Evolutionary conservation across 2,888 invertebrate genomes (phyloP).

Genomic region (Xylota segnis): DNA sequence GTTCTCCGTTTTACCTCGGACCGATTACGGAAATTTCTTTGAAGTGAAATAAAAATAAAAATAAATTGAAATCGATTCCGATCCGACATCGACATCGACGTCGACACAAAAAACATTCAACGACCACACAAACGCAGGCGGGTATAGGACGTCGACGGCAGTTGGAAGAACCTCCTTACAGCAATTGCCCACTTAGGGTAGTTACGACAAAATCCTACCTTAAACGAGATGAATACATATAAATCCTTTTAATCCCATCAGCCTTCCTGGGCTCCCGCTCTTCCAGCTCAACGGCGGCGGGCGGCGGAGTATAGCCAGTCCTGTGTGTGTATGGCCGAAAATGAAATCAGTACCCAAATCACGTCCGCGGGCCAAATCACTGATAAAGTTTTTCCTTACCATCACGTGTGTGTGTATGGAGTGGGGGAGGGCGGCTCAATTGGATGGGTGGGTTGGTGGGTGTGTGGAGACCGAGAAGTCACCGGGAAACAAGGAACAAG

Average conservation of each 20-base stretch:
- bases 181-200: slow-evolving; percentile 74
- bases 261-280: slow-evolving; percentile 8
- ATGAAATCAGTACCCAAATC: slow-evolving; percentile 71
- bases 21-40: slow-evolving; percentile 61
- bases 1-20: slow-evolving; percentile 15
- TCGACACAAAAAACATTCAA: slow-evolving; percentile 13
- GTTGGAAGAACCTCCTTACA: slow-evolving; percentile 48
- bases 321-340: slow-evolving; percentile 38
- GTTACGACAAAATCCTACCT: slow-evolving; percentile 74
- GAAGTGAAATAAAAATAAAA: slow-evolving; percentile 72
- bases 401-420: background rate
- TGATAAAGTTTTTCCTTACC: slow-evolving; percentile 68
- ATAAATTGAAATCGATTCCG: slow-evolving; percentile 74
- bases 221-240: slow-evolving; percentile 74
- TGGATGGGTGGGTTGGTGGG: slow-evolving; percentile 20
- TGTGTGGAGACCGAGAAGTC: slow-evolving; percentile 45
- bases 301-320: too few relatives aligned
- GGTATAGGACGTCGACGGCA: background rate
- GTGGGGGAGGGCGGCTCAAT: slow-evolving; percentile 17
- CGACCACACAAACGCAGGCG: background rate
- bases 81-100: slow-evolving; percentile 29
- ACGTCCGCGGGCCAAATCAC: slow-evolving; percentile 75
- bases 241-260: slow-evolving; percentile 75
- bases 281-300: too few relatives aligned
- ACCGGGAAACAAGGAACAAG: slow-evolving; percentile 34